Base-by-base conservation (phyloP, 2,888 invertebrate species). In the Leptopilina drosophilae region DNA sequence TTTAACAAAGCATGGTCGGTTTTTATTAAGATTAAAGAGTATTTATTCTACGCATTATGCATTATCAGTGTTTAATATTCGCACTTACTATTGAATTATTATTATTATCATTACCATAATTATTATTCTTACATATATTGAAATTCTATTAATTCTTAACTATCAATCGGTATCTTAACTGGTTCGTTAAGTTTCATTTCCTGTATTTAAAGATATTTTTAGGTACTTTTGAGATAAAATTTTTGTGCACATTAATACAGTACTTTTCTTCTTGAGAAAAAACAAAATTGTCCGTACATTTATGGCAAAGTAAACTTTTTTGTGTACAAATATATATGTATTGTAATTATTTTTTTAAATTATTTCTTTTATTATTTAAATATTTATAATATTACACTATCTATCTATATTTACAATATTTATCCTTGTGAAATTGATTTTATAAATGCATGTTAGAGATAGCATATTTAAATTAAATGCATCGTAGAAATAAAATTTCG, bases 331-430 rank as follows among this genome's bases (percentile, higher is more conserved):
- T 73, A 73, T 73, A 73, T 73, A 73, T 56, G 33, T 73, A 53
- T 73, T 33, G 56, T 73, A 49, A 49, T 12, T 49, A 46, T 3
- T 33, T 46, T 7, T 46, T 46, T 46, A 8, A 46, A 46, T 33
- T 33, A 20, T 20, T 20, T 20, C 1, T 42, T 42, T 6, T 42
- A 42, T 42, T 42, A 8, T 42, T 42, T 42, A 8, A 42, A 6
- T 42, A 42, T 42, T 42, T 42, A 42, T 42, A 42, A 42, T 20
- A 20, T 42, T 8, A 42, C 8, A 42, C 42, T 49, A 56, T 15
- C 73, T 73, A 73, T 73, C 56, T 73, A 69, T 69, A 69, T 73
- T 40, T 73, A 73, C 73, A 73, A 6, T 33, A 33, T 73, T 73
- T 56, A 73, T 73, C 53, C 56, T 53, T 73, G 73, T 73, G 40